A percentile compares a stretch with the other conserved stretches of the same genome.
phyloP scores from a whole-genome alignment of 2,888 invertebrate species.

The Trissoscelio sp. region DNA sequence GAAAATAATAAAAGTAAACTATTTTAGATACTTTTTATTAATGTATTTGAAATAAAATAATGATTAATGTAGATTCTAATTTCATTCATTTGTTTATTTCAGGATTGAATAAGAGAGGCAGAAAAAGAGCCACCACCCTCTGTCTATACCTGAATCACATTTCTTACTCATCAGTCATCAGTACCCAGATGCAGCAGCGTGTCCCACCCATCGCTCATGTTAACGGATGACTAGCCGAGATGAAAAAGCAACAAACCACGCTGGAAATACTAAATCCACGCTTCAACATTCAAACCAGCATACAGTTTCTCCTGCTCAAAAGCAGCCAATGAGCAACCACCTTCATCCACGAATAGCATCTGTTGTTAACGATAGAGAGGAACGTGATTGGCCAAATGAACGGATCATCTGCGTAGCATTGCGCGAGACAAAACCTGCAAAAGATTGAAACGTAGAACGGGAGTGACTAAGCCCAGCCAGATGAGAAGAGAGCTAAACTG shows the following conservation, averaged over 20 bases:
- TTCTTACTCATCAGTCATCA: constrained; percentile 1
- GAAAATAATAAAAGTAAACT: too few relatives aligned
- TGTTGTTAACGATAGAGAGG: too few relatives aligned
- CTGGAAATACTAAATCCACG: not conserved
- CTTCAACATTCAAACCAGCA: not conserved
- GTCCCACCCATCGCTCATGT: constrained; percentile 2
- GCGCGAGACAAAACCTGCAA: not conserved
- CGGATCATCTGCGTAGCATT: not conserved
- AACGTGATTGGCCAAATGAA: not conserved
- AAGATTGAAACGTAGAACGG: not conserved
- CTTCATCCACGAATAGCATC: too few relatives aligned
- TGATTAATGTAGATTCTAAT: too few relatives aligned
- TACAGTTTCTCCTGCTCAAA: not conserved
- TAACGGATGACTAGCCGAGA: not conserved
- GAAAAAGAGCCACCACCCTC: not conserved
- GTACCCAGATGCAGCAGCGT: too few relatives aligned
- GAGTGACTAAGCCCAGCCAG: constrained; percentile 19
- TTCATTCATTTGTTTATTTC: too few relatives aligned
- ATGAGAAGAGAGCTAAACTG: not conserved
- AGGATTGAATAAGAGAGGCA: too few relatives aligned
- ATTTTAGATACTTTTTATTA: too few relatives aligned
- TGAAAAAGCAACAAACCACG: not conserved
- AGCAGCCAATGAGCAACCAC: not conserved
- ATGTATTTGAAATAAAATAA: too few relatives aligned
- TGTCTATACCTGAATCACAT: not conserved